Evolutionary conservation across 2,888 invertebrate species (phyloP).

Genomic region (Protonemura montana): DNA sequence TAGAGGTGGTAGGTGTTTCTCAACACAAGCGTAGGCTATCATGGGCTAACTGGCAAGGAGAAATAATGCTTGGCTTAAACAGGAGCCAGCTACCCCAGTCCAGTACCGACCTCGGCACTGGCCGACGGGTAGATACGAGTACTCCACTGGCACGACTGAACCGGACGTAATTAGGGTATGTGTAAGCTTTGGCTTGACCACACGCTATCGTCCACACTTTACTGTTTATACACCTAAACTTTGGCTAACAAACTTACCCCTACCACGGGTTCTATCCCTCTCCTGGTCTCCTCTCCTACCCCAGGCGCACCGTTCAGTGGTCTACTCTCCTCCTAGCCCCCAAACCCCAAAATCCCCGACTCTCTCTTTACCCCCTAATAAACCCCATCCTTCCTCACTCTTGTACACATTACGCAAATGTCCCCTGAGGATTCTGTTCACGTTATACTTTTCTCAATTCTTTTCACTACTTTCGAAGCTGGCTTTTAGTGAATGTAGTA

Average conservation of each 20-base stretch:
- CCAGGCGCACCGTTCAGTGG: neutral
- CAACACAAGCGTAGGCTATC: neutral
- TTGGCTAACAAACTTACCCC: conserved; percentile 20
- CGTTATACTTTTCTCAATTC: conserved; percentile 21
- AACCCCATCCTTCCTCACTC: conserved; percentile 20
- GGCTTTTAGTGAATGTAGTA: conserved; percentile 12
- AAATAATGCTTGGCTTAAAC: neutral
- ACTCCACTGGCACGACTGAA: neutral
- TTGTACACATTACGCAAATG: conserved; percentile 23
- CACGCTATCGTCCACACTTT: conserved; percentile 24
- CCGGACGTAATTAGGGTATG: conserved; percentile 25
- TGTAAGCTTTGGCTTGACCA: conserved; percentile 23
- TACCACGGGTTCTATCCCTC: neutral
- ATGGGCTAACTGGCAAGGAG: neutral
- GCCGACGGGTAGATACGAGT: neutral
- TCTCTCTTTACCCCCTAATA: conserved; percentile 13
- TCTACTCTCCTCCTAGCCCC: neutral
- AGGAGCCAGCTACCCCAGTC: neutral
- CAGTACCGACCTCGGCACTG: too few species aligned
- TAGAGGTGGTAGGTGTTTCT: neutral
- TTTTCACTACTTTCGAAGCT: conserved; percentile 8
- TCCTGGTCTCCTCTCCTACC: neutral
- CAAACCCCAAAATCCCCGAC: neutral
- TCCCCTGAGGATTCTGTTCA: conserved; percentile 7
- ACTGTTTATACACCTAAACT: conserved; percentile 33